Percentiles rank a stretch among this genome's conserved stretches.
These are phyloP conservation scores for Mythimna albipuncta DNA, from an alignment of 2,888 invertebrate species.

Conservation along the genomic window DNA sequence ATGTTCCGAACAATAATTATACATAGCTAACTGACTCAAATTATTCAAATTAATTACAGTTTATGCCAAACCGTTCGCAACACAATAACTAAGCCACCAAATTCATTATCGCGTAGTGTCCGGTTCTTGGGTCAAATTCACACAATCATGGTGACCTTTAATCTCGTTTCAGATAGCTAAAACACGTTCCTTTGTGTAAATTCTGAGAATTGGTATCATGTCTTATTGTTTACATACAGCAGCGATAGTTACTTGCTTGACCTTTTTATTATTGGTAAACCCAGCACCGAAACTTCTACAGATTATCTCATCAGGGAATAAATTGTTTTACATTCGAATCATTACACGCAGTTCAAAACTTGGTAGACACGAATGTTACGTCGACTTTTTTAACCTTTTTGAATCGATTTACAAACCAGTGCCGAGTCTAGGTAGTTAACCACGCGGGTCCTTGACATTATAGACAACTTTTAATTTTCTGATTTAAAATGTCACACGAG, in stretches of 20 bases:
- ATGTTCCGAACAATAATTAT: background rate
- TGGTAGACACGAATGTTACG: conserved; percentile 30
- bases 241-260: conserved; percentile 65
- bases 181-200: conserved; percentile 83
- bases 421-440: conserved; percentile 51
- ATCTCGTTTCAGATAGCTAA: conserved; percentile 86
- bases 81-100: conserved; percentile 68
- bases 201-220: conserved; percentile 82
- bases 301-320: conserved; percentile 22
- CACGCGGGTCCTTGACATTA: conserved; percentile 72
- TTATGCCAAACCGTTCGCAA: conserved; percentile 11
- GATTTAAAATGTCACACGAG: conserved; percentile 64
- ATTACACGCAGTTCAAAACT: conserved; percentile 7
- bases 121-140: conserved; percentile 87
- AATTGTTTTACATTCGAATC: conserved; percentile 1
- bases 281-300: conserved; percentile 28
- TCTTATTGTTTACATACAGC: conserved; percentile 75
- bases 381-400: conserved; percentile 60
- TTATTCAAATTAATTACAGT: conserved; percentile 13
- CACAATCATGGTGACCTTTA: conserved; percentile 87
- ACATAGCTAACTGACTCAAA: background rate
- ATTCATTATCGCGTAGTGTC: conserved; percentile 81
- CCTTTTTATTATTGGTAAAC: conserved; percentile 51
- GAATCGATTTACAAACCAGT: conserved; percentile 58
- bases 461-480: conserved; percentile 70